Evolutionary conservation across 2,797 vertebrate genomes (phyloP).

Genomic region (Okamejei kenojei): DNA sequence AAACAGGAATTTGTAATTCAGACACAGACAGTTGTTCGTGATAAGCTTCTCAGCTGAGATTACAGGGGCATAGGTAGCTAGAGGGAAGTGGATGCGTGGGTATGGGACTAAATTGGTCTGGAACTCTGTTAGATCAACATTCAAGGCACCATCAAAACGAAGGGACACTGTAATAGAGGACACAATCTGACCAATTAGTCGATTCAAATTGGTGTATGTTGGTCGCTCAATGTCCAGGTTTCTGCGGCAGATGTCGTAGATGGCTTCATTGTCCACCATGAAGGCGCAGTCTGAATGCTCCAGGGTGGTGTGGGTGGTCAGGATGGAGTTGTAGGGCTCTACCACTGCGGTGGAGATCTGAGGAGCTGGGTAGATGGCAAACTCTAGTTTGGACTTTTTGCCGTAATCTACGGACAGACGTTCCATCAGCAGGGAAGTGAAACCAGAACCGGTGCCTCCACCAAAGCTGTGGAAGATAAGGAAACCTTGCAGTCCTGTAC

Average conservation of each 20-base stretch:
- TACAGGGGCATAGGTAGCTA: slow-evolving; percentile 62
- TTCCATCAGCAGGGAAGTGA: slow-evolving; percentile 65
- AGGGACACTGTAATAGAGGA: slow-evolving; percentile 64
- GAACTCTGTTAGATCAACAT: slow-evolving; percentile 63
- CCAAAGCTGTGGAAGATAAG: slow-evolving; percentile 69
- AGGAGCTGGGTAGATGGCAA: slow-evolving; percentile 65
- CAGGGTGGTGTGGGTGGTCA: slow-evolving; percentile 61
- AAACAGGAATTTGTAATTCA: slow-evolving; percentile 64
- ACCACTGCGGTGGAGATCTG: slow-evolving; percentile 65
- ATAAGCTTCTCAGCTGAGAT: slow-evolving; percentile 58
- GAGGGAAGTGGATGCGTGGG: slow-evolving; percentile 61
- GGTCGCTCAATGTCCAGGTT: slow-evolving; percentile 61
- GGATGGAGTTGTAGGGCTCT: slow-evolving; percentile 66
- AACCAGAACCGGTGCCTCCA: slow-evolving; percentile 63
- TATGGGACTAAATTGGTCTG: slow-evolving; percentile 69
- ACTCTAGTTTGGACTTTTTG: slow-evolving; percentile 65
- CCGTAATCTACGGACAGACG: slow-evolving; percentile 62
- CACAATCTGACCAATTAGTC: slow-evolving; percentile 62
- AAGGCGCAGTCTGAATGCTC: slow-evolving; percentile 65
- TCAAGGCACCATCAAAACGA: slow-evolving; percentile 60
- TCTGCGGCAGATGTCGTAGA: slow-evolving; percentile 59
- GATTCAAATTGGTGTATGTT: slow-evolving; percentile 62
- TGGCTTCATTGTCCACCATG: slow-evolving; percentile 68
- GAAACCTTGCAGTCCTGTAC: slow-evolving; percentile 58
- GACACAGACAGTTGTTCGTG: slow-evolving; percentile 61